phyloP scores from a whole-genome alignment of 1,140 invertebrate genomes.

The Macrotrachela quadricornifera region DNA sequence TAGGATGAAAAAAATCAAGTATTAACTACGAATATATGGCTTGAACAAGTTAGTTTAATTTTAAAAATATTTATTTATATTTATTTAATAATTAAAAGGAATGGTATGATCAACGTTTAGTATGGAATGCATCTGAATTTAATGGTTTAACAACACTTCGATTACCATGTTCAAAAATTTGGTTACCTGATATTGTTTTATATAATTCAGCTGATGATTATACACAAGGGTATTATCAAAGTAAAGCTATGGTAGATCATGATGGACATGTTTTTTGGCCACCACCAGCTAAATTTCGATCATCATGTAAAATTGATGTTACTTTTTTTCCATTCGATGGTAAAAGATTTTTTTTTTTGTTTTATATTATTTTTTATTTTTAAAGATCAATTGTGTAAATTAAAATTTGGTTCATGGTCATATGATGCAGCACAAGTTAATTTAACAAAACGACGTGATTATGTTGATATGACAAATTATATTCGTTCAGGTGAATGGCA shows the following conservation, averaged over 20 bases:
- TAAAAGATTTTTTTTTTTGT: conserved; percentile 11
- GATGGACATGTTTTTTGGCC: conserved; percentile 38
- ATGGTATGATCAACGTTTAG: conserved; percentile 36
- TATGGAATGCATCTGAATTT: conserved; percentile 34
- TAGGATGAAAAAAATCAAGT: conserved; percentile 70
- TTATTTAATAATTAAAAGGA: conserved; percentile 23
- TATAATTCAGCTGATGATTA: conserved; percentile 34
- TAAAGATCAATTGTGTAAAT: conserved; percentile 13
- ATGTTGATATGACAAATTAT: conserved; percentile 39
- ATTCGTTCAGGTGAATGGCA: conserved; percentile 40
- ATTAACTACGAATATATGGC: conserved; percentile 81
- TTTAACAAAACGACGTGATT: conserved; percentile 35
- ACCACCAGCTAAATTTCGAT: conserved; percentile 34
- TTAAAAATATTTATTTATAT: neutral
- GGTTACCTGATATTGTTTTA: conserved; percentile 20
- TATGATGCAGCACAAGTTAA: conserved; percentile 59
- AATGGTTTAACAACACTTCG: conserved; percentile 31
- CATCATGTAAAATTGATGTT: conserved; percentile 27
- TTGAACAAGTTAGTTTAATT: conserved; percentile 59
- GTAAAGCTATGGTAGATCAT: conserved; percentile 33
- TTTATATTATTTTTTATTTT: neutral
- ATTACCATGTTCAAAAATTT: conserved; percentile 34
- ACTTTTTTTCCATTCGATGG: conserved; percentile 27
- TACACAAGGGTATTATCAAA: conserved; percentile 35
- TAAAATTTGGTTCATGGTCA: conserved; percentile 33